phyloP scores from a whole-genome alignment of 2,888 invertebrate genomes.

The Luperina testacea region DNA sequence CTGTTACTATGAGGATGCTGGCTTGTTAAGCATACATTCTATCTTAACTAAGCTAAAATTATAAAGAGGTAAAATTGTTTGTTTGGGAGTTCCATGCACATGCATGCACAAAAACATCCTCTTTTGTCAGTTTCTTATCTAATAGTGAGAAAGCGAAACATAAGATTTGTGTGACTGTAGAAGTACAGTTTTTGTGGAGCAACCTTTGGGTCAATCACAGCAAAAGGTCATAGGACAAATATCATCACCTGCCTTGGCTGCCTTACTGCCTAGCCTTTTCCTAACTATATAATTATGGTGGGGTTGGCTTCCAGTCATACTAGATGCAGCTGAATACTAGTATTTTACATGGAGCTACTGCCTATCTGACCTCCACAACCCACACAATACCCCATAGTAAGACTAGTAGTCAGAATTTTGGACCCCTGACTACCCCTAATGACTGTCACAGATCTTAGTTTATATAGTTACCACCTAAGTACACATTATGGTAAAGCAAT shows the following conservation, averaged over 20 bases:
- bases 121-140: too few species aligned
- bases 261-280: background rate
- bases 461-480: too few species aligned
- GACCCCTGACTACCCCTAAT: background rate
- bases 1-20: background rate
- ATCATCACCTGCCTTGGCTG: background rate
- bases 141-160: background rate
- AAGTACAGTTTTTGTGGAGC: background rate
- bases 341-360: background rate
- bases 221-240: background rate
- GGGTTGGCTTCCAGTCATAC: background rate
- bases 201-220: background rate
- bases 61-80: background rate
- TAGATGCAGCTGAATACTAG: background rate
- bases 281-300: background rate
- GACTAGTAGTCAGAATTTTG: background rate
- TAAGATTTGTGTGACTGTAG: background rate
- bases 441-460: background rate
- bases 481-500: too few species aligned
- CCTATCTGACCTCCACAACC: background rate
- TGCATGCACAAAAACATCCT: background rate
- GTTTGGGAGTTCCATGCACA: background rate
- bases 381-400: background rate
- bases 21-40: background rate
- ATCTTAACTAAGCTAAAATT: background rate